phyloP scores from a whole-genome alignment of 2,797 vertebrate species.

The Nyctalus aviator region DNA sequence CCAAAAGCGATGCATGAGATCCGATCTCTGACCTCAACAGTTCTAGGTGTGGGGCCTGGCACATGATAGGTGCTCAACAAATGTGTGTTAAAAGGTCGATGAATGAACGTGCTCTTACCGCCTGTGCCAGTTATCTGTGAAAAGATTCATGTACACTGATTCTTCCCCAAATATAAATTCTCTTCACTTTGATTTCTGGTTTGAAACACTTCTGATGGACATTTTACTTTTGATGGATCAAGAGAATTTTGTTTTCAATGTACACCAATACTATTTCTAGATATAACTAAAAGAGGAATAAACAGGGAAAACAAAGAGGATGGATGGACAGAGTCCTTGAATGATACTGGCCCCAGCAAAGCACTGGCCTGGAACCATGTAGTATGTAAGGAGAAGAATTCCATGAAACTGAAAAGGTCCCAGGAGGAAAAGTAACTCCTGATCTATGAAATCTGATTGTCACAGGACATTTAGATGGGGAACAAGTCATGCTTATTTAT shows the following conservation, averaged over 20 bases:
- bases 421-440: slow-evolving; percentile 22
- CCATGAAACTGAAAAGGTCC: neutral
- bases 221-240: neutral
- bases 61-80: neutral
- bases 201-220: neutral
- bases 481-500: neutral
- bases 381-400: neutral
- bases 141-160: neutral
- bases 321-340: neutral
- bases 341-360: neutral
- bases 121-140: neutral
- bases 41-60: neutral
- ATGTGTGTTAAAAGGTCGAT: neutral
- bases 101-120: neutral
- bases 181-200: neutral
- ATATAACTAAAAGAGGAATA: neutral
- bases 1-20: neutral
- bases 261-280: neutral
- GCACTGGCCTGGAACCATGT: neutral
- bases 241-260: neutral
- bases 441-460: neutral
- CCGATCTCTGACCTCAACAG: neutral
- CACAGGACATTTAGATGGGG: neutral
- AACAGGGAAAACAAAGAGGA: neutral
- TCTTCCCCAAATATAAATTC: neutral